These are phyloP conservation scores for Papilio gigon DNA, from an alignment of 2,888 invertebrate species.

Conservation along the genomic window DNA sequence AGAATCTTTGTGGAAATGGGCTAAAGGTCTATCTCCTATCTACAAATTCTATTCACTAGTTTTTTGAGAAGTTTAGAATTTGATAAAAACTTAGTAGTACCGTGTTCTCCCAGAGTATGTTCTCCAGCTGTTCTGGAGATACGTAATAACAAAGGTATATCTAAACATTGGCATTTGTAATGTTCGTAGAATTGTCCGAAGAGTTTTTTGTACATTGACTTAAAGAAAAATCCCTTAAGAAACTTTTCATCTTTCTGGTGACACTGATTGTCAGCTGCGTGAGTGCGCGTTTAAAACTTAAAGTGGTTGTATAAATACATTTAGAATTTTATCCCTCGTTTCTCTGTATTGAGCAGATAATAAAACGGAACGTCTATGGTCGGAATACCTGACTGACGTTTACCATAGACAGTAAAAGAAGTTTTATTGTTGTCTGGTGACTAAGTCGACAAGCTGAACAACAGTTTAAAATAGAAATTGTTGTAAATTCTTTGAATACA, in stretches of 20 bases:
- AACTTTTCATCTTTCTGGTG: no score
- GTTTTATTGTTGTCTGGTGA: slow-evolving; percentile 40
- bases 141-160: no score
- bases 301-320: neutral
- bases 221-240: neutral
- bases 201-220: neutral
- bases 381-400: slow-evolving; percentile 37
- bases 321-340: slow-evolving; percentile 21
- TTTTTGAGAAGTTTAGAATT: no score
- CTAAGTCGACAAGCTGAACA: slow-evolving; percentile 7
- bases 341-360: slow-evolving; percentile 29
- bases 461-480: slow-evolving; percentile 22
- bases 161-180: no score
- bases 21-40: no score
- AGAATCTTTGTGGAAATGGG: no score
- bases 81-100: no score
- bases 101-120: no score
- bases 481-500: neutral
- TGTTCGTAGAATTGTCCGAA: no score
- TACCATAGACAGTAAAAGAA: slow-evolving; percentile 42
- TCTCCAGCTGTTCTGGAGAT: no score
- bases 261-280: neutral
- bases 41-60: no score
- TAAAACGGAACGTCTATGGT: slow-evolving; percentile 36
- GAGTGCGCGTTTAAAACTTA: neutral